phyloP scores from a whole-genome alignment of 2,113 vertebrate species.

The Urocolius indicus region DNA sequence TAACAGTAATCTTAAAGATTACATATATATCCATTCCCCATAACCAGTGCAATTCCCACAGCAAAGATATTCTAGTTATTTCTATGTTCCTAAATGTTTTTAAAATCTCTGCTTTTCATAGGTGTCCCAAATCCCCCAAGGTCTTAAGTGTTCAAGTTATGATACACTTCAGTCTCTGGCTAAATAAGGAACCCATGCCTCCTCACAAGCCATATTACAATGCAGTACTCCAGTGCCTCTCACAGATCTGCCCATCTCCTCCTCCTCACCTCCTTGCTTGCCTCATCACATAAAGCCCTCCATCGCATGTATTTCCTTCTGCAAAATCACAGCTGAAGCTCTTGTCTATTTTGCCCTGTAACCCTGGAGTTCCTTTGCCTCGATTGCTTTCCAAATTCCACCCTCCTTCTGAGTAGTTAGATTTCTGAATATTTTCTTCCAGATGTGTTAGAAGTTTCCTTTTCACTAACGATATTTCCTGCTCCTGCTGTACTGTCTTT shows the following conservation, averaged over 20 bases:
- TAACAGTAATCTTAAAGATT: background rate
- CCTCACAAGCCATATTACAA: background rate
- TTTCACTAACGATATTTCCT: background rate
- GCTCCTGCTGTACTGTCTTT: background rate
- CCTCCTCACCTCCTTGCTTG: background rate
- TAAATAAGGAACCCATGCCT: background rate
- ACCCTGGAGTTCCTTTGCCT: background rate
- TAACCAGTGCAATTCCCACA: background rate
- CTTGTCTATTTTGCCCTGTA: background rate
- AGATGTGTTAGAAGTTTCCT: background rate
- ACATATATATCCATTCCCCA: background rate
- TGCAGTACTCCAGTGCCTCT: background rate
- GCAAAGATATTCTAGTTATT: background rate
- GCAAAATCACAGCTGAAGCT: background rate
- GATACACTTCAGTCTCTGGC: background rate
- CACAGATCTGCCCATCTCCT: background rate
- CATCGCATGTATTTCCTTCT: background rate
- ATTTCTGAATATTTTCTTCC: conserved; percentile 9
- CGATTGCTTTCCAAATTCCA: background rate
- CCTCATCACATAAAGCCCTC: background rate
- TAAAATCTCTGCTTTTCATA: background rate
- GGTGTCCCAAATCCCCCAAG: background rate
- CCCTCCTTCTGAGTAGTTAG: background rate
- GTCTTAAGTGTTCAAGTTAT: background rate
- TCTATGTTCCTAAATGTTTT: background rate